Percentiles rank a stretch among this genome's conserved stretches.
Conservation (phyloP, 1,140 invertebrate species). For the Paramacrobiotus metropolitanus region DNA sequence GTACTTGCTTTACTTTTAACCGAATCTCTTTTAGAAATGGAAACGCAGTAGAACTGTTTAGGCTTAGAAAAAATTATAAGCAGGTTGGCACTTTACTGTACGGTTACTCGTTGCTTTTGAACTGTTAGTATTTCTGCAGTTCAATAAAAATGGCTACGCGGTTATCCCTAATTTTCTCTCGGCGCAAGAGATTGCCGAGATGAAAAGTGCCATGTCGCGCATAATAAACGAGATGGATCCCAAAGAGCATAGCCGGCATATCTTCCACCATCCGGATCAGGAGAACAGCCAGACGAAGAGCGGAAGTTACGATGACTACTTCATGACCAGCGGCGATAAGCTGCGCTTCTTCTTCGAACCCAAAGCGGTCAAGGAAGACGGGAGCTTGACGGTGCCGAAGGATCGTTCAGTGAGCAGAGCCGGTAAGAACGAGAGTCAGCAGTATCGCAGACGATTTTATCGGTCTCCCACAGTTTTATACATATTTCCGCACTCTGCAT, state of each 20-base stretch:
- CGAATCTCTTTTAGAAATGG: too few relatives aligned
- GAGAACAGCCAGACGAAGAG: too few relatives aligned
- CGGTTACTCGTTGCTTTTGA: too few relatives aligned
- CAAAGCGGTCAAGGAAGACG: slow-evolving; percentile 46
- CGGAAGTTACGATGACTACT: slow-evolving; percentile 40
- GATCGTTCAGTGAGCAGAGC: slow-evolving; percentile 48
- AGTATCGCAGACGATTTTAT: not conserved
- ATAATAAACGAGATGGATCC: slow-evolving; percentile 49
- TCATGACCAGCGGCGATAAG: slow-evolving; percentile 72
- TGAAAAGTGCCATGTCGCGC: slow-evolving; percentile 39
- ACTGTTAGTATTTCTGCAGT: too few relatives aligned
- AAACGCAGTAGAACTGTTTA: too few relatives aligned
- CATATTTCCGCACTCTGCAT: too few relatives aligned
- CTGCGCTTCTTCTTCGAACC: slow-evolving; percentile 74
- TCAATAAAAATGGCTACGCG: slow-evolving; percentile 51
- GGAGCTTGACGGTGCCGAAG: slow-evolving; percentile 43
- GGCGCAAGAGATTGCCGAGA: slow-evolving; percentile 42
- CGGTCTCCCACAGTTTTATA: not conserved
- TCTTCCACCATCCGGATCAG: slow-evolving; percentile 38
- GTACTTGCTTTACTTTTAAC: too few relatives aligned
- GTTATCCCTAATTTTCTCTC: slow-evolving; percentile 56
- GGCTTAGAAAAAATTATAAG: too few relatives aligned
- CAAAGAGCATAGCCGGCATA: slow-evolving; percentile 37
- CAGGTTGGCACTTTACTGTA: too few relatives aligned
- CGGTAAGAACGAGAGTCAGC: slow-evolving; percentile 29